These are phyloP conservation scores for Lordiphosa andalusiaca DNA, from an alignment of 2,888 invertebrate species.

Conservation along the genomic window DNA sequence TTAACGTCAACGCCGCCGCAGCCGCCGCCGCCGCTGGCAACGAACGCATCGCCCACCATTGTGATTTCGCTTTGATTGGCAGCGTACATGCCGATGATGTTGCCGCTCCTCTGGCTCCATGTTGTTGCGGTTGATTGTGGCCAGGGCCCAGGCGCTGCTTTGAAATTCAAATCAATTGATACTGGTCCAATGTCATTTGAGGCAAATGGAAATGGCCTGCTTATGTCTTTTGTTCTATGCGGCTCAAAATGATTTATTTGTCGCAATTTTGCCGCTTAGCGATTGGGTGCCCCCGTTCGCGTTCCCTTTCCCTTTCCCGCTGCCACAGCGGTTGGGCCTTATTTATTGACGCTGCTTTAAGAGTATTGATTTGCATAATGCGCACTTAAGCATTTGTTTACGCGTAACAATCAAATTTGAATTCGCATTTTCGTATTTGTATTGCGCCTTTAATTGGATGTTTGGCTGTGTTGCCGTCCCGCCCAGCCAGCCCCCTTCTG, in stretches of 20 bases:
- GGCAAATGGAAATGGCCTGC: slow-evolving; percentile 73
- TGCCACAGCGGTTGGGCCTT: slow-evolving; percentile 21
- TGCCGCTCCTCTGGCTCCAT: slow-evolving; percentile 10
- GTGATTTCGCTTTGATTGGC: slow-evolving; percentile 69
- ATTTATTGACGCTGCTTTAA: slow-evolving; percentile 73
- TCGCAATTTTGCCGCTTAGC: slow-evolving; percentile 73
- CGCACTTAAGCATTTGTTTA: slow-evolving; percentile 75
- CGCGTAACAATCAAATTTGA: slow-evolving; percentile 75
- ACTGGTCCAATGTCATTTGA: slow-evolving; percentile 68
- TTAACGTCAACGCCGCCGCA: slow-evolving; percentile 59
- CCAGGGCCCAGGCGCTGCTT: slow-evolving; percentile 38
- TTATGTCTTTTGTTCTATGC: slow-evolving; percentile 68
- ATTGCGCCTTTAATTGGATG: slow-evolving; percentile 70
- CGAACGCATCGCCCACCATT: slow-evolving; percentile 53
- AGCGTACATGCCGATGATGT: slow-evolving; percentile 54
- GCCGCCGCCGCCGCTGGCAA: slow-evolving; percentile 33
- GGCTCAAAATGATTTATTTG: slow-evolving; percentile 77
- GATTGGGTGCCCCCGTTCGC: slow-evolving; percentile 48
- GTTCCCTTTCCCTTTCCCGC: no score
- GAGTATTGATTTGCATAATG: slow-evolving; percentile 75
- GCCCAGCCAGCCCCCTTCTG: slow-evolving; percentile 6
- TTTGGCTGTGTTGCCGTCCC: slow-evolving; percentile 34
- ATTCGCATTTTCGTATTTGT: slow-evolving; percentile 66
- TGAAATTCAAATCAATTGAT: slow-evolving; percentile 76
- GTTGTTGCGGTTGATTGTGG: slow-evolving; percentile 38